A percentile compares a stretch with the other conserved stretches of the same genome.
Evolutionary conservation across 2,888 invertebrate species (phyloP).

Genomic region (Chaetoderma sp.): DNA sequence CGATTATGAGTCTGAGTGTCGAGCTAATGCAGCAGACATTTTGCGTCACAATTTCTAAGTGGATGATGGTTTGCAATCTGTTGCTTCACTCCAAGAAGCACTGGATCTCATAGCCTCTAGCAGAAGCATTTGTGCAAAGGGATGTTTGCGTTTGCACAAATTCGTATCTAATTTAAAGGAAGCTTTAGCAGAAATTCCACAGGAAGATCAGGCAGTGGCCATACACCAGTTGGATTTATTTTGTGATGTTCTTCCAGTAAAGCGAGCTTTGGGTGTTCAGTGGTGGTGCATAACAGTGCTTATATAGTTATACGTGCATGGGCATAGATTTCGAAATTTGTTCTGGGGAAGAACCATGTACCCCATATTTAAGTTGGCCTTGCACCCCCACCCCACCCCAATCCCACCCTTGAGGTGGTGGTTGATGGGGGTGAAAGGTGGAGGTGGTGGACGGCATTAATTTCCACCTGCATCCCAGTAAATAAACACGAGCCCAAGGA

Average conservation of each 20-base stretch:
- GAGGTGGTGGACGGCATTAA: no score
- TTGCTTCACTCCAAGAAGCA: slow-evolving; percentile 26
- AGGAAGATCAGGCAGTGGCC: slow-evolving; percentile 28
- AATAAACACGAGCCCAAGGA: no score
- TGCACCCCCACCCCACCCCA: no score
- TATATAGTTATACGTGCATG: no score
- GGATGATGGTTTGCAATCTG: slow-evolving; percentile 38
- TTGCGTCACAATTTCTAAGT: slow-evolving; percentile 37
- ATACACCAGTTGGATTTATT: slow-evolving; percentile 1
- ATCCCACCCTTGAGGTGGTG: no score
- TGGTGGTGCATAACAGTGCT: no score
- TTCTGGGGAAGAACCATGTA: no score
- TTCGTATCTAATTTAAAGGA: slow-evolving; percentile 38
- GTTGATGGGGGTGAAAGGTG: no score
- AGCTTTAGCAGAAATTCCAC: slow-evolving; percentile 31
- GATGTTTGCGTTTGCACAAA: slow-evolving; percentile 38
- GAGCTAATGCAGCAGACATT: slow-evolving; percentile 27
- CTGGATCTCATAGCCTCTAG: slow-evolving; percentile 21
- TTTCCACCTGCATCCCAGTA: no score
- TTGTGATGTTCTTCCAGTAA: slow-evolving; percentile 15
- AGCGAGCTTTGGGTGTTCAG: slow-evolving; percentile 37
- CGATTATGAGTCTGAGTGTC: slow-evolving; percentile 13
- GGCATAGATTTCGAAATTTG: no score
- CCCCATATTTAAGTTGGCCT: no score
- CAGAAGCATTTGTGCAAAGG: slow-evolving; percentile 28